Conservation (phyloP, 2,113 vertebrate species). For the Lepus europaeus region DNA sequence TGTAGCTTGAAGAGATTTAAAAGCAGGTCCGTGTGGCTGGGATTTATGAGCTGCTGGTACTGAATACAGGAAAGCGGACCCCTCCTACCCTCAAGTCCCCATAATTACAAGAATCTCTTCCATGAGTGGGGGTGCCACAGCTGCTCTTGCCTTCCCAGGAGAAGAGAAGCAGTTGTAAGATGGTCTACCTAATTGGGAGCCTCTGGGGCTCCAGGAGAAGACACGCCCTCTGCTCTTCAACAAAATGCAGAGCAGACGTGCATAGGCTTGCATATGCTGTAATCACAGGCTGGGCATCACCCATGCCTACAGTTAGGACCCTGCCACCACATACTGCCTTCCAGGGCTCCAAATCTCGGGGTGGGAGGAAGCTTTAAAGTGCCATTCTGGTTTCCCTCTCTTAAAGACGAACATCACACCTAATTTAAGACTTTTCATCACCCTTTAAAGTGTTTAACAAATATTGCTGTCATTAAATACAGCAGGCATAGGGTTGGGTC, state of each 20-base stretch:
- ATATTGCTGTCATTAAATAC: not conserved
- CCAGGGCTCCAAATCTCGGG: not conserved
- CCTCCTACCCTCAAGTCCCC: not conserved
- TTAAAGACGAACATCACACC: slow-evolving; percentile 5
- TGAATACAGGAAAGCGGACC: not conserved
- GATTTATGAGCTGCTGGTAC: not conserved
- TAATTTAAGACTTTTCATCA: slow-evolving; percentile 25
- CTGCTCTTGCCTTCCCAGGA: not conserved
- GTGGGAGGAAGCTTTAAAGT: not conserved
- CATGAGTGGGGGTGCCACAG: not conserved
- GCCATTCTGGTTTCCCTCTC: not conserved
- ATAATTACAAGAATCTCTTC: not conserved
- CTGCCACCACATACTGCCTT: not conserved
- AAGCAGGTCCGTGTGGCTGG: not conserved
- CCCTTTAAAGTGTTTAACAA: not conserved
- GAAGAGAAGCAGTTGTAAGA: not conserved
- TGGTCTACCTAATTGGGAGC: not conserved
- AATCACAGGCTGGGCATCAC: not conserved
- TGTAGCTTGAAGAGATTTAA: not conserved
- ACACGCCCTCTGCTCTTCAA: not conserved
- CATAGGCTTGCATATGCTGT: accelerated
- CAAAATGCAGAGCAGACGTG: not conserved
- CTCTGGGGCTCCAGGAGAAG: not conserved
- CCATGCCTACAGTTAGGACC: not conserved
- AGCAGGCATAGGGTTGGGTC: not conserved